Evolutionary conservation across 2,797 vertebrate species (phyloP).

Genomic region (Notoglanidium macrostoma): DNA sequence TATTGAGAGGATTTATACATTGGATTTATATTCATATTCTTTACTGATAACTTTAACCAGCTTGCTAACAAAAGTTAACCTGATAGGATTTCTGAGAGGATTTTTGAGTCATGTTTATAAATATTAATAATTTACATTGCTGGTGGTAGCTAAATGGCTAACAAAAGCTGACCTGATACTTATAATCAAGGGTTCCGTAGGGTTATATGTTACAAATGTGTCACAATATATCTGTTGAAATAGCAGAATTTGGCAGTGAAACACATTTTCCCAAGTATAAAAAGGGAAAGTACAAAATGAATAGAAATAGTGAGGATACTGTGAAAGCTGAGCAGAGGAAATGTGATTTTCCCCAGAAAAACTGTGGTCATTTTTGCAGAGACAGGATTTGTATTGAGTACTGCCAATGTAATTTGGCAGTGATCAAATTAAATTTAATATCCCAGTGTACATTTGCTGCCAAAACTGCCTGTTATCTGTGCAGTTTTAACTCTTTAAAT

Average conservation of each 20-base stretch:
- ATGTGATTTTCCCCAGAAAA: neutral
- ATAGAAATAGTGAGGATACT: neutral
- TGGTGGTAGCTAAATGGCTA: neutral
- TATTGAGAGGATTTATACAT: neutral
- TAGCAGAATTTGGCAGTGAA: neutral
- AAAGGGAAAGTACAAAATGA: neutral
- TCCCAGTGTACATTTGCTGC: neutral
- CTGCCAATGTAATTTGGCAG: neutral
- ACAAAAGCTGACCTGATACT: neutral
- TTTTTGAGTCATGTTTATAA: neutral
- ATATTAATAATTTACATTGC: neutral
- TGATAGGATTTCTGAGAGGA: neutral
- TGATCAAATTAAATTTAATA: neutral
- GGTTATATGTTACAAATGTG: neutral
- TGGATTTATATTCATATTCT: neutral
- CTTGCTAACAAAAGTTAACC: neutral
- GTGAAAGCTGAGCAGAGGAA: neutral
- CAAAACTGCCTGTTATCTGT: neutral
- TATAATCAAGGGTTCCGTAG: neutral
- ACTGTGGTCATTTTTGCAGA: neutral
- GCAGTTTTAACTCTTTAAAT: neutral
- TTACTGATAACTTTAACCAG: neutral
- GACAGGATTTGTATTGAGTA: neutral
- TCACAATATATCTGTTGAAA: neutral
- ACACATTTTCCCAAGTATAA: neutral